phyloP scores from a whole-genome alignment of 1,140 invertebrate species.

The Platorchestia sp. region DNA sequence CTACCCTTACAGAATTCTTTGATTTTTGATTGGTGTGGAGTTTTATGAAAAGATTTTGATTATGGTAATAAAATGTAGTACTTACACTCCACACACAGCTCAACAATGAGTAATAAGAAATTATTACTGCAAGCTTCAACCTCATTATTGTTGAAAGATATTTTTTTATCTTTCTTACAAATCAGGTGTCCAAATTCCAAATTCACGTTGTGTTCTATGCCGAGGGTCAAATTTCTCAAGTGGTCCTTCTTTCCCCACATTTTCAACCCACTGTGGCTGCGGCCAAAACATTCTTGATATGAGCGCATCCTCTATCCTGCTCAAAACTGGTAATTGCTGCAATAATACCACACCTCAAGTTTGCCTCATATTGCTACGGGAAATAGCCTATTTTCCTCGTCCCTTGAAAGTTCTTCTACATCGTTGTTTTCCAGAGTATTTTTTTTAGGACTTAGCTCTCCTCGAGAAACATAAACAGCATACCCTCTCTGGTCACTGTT shows the following conservation, averaged over 20 bases:
- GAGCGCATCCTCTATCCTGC: neutral
- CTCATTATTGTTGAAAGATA: too few species aligned
- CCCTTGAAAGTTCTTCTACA: neutral
- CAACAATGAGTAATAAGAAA: too few species aligned
- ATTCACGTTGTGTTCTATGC: neutral
- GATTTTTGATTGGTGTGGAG: too few species aligned
- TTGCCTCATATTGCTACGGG: neutral
- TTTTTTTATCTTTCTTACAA: too few species aligned
- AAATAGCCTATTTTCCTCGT: neutral
- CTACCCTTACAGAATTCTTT: too few species aligned
- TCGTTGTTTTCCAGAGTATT: neutral
- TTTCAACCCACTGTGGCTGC: neutral
- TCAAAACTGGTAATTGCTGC: neutral
- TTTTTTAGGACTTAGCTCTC: neutral
- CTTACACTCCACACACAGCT: too few species aligned
- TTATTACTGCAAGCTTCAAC: too few species aligned
- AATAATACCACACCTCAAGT: neutral
- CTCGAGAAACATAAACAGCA: neutral
- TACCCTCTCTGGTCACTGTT: neutral
- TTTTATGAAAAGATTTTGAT: too few species aligned
- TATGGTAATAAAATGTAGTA: too few species aligned
- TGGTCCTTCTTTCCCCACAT: neutral
- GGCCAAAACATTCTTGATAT: neutral
- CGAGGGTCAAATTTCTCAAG: neutral
- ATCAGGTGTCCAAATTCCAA: too few species aligned